Evolutionary conservation across 1,140 invertebrate genomes (phyloP), one percentile per base, ranked within the genome.

Genomic region (Orius laevigatus): DNA sequence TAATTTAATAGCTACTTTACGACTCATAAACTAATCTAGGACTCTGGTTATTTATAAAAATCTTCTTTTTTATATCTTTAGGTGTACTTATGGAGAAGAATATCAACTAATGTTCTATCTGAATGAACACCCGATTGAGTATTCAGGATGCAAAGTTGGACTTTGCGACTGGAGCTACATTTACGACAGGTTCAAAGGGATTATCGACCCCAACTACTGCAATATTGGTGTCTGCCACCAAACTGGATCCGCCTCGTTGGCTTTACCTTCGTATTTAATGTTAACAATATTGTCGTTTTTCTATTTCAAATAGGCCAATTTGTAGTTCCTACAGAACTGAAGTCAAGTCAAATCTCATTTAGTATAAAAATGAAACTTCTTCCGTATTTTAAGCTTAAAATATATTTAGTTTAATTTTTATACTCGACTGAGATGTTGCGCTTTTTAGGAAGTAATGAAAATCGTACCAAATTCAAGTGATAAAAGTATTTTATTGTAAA

Each of bases 91-190:
- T 12, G 36, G 34, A 3, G 56, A 59, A n/a, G 58, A 59, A 12
- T 64, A 68, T 49, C 65, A 66, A 55, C 64, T 70, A 0, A 65
- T 70, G 59, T 70, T 71, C 55, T 71, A 66, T 49, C 50, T 66
- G 48, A 60, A 61, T 19, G 69, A 70, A 52, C 59, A 62, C 18
- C 58, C 61, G 3, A 50, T 70, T 8, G 40, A 55, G 16, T 63
- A 64, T 25, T 59, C 65, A 9, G 67, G 64, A 20, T 71, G 69
- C 46, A 57, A 66, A n/a, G 67, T 69, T 0, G 70, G 68, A 1
- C 58, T 71, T 1, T 70, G 70, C 52, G 61, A 65, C 39, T 70
- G 68, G 70, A 60, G 63, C 6, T 67, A 62, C 46, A 18, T 71
- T 1, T 64, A 68, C 48, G 57, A 62, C 25, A 61, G 57, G 54